A percentile compares a stretch with the other conserved stretches of the same genome.
These are phyloP conservation scores for Haplochromis burtoni DNA, from an alignment of 2,113 vertebrate species.

Conservation along the genomic window DNA sequence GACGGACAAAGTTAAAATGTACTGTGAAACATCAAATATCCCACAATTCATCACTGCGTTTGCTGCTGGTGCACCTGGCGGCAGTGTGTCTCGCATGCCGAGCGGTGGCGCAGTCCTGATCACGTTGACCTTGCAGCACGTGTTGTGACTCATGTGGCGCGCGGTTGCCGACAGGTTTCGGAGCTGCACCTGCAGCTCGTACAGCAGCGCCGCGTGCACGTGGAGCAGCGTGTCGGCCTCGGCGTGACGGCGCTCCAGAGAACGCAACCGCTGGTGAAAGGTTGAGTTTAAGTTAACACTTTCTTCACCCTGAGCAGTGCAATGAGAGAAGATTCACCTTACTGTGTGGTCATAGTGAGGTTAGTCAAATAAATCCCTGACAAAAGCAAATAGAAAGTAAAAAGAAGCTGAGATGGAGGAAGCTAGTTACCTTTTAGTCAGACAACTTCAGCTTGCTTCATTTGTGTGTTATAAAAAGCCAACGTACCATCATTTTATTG, in stretches of 20 bases:
- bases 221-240: slow-evolving; percentile 70
- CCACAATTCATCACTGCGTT: neutral
- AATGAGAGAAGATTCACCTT: neutral
- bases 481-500: accelerated
- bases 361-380: neutral
- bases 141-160: slow-evolving; percentile 43
- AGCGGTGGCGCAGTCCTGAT: neutral
- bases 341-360: neutral
- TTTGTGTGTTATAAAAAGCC: neutral
- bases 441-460: neutral
- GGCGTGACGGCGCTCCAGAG: slow-evolving; percentile 61
- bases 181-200: slow-evolving; percentile 73
- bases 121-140: slow-evolving; percentile 58
- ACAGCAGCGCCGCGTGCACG: slow-evolving; percentile 70
- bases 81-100: neutral
- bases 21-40: neutral
- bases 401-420: neutral
- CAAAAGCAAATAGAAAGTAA: neutral
- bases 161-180: slow-evolving; percentile 66
- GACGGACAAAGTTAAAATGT: neutral
- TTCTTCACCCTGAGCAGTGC: slow-evolving; percentile 59
- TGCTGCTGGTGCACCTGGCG: slow-evolving; percentile 23
- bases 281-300: slow-evolving; percentile 35
- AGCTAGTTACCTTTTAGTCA: neutral
- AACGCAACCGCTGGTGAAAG: slow-evolving; percentile 55